A percentile compares a stretch with the other conserved stretches of the same genome.
Evolutionary conservation across 64 coral and sea anemone genomes (phyloP).

Genomic region (Montipora foliosa): DNA sequence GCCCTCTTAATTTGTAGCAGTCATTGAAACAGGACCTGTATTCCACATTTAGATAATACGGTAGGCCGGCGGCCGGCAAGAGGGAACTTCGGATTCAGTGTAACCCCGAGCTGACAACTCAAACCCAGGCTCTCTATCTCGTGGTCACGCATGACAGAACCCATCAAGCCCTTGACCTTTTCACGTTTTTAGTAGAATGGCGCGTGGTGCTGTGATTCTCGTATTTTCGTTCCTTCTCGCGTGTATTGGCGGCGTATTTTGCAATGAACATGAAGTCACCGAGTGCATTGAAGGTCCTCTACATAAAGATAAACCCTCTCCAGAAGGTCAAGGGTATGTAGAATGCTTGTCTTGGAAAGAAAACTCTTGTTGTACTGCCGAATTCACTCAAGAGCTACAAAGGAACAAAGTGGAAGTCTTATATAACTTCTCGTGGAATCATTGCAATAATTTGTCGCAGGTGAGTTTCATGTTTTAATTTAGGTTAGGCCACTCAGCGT

Average conservation of each 20-base stretch:
- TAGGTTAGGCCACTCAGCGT: neutral
- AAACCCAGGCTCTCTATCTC: too few relatives aligned
- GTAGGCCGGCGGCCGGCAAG: too few relatives aligned
- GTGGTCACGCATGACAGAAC: too few relatives aligned
- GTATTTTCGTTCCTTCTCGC: neutral
- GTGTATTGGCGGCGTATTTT: neutral
- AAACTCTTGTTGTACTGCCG: slow-evolving; percentile 78
- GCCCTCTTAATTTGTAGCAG: too few relatives aligned
- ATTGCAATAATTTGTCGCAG: slow-evolving; percentile 63
- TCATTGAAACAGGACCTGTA: too few relatives aligned
- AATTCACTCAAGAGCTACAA: slow-evolving; percentile 75
- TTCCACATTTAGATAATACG: too few relatives aligned
- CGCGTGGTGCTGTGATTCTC: neutral
- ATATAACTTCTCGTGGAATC: slow-evolving; percentile 83
- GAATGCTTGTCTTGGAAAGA: slow-evolving; percentile 80
- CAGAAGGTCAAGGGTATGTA: slow-evolving; percentile 64
- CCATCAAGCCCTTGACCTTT: too few relatives aligned
- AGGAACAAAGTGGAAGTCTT: slow-evolving; percentile 41
- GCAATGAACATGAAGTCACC: neutral
- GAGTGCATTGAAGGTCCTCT: slow-evolving; percentile 61
- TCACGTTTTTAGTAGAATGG: neutral
- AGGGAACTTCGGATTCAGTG: too few relatives aligned
- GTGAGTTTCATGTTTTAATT: neutral
- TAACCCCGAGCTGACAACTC: too few relatives aligned
- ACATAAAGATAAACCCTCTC: slow-evolving; percentile 74